These are phyloP conservation scores for Egretta garzetta DNA, from an alignment of 2,113 vertebrate genomes.

Conservation along the genomic window DNA sequence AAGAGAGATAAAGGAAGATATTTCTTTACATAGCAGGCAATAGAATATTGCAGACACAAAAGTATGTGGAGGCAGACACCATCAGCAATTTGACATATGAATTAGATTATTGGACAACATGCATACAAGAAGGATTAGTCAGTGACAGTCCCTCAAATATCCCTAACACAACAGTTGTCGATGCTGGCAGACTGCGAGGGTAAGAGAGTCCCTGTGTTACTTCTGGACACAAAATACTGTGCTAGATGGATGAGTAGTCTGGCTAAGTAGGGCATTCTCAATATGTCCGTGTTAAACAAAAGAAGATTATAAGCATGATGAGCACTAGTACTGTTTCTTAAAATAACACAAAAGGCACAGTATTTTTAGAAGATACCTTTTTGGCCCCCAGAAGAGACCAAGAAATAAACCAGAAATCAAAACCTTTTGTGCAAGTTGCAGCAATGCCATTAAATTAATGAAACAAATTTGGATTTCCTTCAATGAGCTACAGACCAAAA, in stretches of 20 bases:
- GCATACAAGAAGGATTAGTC: not conserved
- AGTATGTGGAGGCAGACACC: not conserved
- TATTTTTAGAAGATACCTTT: not conserved
- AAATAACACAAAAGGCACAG: not conserved
- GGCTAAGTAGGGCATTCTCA: not conserved
- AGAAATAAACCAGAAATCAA: not conserved
- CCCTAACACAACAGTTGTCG: not conserved
- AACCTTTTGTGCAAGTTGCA: not conserved
- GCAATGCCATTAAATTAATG: not conserved
- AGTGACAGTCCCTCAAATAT: not conserved
- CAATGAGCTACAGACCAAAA: not conserved
- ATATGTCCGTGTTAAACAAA: not conserved
- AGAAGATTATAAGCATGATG: not conserved
- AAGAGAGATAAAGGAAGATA: not conserved
- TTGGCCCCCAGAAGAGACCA: not conserved
- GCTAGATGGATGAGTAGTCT: not conserved
- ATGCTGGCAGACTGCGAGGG: not conserved
- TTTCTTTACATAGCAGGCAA: not conserved
- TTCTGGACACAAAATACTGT: not conserved
- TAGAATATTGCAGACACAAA: not conserved
- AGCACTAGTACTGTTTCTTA: fast-evolving
- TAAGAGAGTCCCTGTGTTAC: not conserved
- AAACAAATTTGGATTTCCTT: not conserved
- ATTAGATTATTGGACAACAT: not conserved
- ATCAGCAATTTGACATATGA: not conserved